These are phyloP conservation scores for Gadus macrocephalus DNA, from an alignment of 2,113 vertebrate species.

Conservation along the genomic window DNA sequence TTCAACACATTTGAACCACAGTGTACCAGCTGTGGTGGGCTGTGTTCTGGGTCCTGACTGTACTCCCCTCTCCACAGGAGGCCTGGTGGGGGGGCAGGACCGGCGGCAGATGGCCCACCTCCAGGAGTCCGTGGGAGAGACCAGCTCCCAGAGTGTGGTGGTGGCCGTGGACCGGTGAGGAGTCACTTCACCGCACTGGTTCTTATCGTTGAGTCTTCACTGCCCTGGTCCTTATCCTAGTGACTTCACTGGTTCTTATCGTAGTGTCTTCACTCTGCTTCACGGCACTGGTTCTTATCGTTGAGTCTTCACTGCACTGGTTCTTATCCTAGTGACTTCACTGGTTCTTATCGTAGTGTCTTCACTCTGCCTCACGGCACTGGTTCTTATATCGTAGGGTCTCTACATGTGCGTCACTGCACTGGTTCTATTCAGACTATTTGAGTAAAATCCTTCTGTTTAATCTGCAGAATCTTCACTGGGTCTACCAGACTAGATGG, in stretches of 20 bases:
- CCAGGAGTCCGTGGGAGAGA: conserved; percentile 96
- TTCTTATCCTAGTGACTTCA: too few species aligned
- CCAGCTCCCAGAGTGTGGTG: conserved; percentile 96
- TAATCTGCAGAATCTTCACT: conserved; percentile 86
- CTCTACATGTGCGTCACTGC: background rate
- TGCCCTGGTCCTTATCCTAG: too few species aligned
- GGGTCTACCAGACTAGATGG: conserved; percentile 94
- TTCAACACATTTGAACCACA: too few species aligned
- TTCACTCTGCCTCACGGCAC: too few species aligned
- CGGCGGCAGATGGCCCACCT: conserved; percentile 91
- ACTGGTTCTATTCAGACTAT: background rate
- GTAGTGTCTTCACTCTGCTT: too few species aligned
- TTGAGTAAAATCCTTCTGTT: conserved; percentile 18
- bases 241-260: too few species aligned
- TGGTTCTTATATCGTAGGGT: background rate
- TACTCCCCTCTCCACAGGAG: conserved; percentile 68
- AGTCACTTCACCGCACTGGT: background rate
- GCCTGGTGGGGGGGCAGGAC: conserved; percentile 86
- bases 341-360: too few species aligned
- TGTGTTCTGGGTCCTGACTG: too few species aligned
- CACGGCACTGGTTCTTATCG: too few species aligned
- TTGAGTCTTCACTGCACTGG: too few species aligned
- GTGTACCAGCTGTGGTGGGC: too few species aligned
- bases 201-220: background rate
- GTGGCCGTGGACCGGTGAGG: conserved; percentile 93